phyloP scores from a whole-genome alignment of 1,140 invertebrate genomes.

The Drosophila sucinea region DNA sequence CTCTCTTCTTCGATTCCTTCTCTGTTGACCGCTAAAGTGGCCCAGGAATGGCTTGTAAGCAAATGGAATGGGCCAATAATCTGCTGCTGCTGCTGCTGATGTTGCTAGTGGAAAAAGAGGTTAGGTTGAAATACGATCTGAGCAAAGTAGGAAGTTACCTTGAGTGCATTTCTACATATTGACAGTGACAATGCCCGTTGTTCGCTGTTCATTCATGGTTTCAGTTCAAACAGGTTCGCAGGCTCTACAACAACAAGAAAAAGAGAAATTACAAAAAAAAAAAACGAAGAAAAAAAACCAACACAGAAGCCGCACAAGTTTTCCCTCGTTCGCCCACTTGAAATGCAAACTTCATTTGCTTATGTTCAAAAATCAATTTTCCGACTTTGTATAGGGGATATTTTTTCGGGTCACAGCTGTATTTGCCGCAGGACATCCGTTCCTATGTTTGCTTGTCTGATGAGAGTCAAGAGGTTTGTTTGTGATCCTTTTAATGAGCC shows the following conservation, averaged over 20 bases:
- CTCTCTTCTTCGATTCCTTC: slow-evolving; percentile 8
- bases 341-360: slow-evolving; percentile 46
- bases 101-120: slow-evolving; percentile 49
- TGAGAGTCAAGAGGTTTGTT: slow-evolving; percentile 67
- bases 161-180: slow-evolving; percentile 79
- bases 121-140: slow-evolving; percentile 71
- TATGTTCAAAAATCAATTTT: slow-evolving; percentile 44
- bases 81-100: slow-evolving; percentile 44
- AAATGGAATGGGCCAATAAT: slow-evolving; percentile 46
- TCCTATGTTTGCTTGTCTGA: slow-evolving; percentile 9
- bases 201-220: slow-evolving; percentile 77
- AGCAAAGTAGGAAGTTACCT: slow-evolving; percentile 77
- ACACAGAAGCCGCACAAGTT: slow-evolving; percentile 75
- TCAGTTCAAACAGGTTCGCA: slow-evolving; percentile 75
- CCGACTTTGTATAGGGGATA: slow-evolving; percentile 7
- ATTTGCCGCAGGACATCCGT: slow-evolving; percentile 47
- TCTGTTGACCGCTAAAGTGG: slow-evolving; percentile 64
- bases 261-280: slow-evolving; percentile 4
- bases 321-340: slow-evolving; percentile 40
- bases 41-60: slow-evolving; percentile 20
- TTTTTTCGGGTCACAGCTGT: slow-evolving; percentile 45
- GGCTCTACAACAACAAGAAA: slow-evolving; percentile 44
- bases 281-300: neutral
- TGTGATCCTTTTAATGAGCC: slow-evolving; percentile 51
- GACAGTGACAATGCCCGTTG: slow-evolving; percentile 74